Evolutionary conservation across 2,797 vertebrate genomes (phyloP), one percentile per base, ranked within the genome.

Genomic region (Coregonus suidteri): DNA sequence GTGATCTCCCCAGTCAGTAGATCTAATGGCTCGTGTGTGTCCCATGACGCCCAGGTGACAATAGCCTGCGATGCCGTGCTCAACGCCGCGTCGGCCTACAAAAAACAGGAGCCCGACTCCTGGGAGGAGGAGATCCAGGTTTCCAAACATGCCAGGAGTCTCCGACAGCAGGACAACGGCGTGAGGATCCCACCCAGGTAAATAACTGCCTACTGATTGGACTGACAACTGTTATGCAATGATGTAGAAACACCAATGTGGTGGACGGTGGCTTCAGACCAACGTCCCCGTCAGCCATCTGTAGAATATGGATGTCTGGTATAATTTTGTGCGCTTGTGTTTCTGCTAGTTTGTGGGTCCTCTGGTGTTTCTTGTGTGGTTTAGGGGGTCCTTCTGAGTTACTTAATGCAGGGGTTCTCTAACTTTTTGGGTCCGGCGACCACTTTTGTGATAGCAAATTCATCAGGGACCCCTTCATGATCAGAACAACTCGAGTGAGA

Each of bases 111-210:
- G 76, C 89, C 94, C 3, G 98, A 98, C 82, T 97, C 97, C 0
- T 99, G 98, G 98, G 98, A 98, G 75, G 96, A 97, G 79, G 98
- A 99, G 74, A 91, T 98, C 76, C 97, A 98, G 85, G 95, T 97
- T 18, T 99, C 98, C 31, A 96, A 94, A 90, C 97, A 99, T 11
- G 97, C 98, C 84, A 95, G 95, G 85, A 95, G 94, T 65, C 97
- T 99, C 79, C 92, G 95, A 77, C 98, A 99, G 84, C 87, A 96
- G 87, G 98, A 98, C 86, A 99, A 97, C 0, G 96, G 95, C 6
- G 95, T 98, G 84, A 93, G 95, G 86, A 98, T 99, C 90, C 97
- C 96, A 75, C 98, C 98, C 75, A 97, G 97, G 98, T 99, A 84
- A 1, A 41, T 41, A 16, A 6, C 3, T 47, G 41, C 41, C 41